Evolutionary conservation across 2,888 invertebrate species (phyloP).

Genomic region (Meteorus colon): DNA sequence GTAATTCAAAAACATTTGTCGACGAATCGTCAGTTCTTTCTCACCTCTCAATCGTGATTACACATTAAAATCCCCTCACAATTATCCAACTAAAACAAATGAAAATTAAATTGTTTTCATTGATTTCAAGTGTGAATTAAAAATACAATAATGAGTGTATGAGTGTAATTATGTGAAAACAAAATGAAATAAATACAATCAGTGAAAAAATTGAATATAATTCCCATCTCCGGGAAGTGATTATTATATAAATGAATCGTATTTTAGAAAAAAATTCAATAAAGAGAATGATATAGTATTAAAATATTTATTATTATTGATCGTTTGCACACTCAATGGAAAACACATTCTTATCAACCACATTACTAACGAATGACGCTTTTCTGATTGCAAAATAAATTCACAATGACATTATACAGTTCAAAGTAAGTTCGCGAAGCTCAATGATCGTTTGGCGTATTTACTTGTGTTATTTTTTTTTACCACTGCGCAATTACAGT

Average conservation of each 20-base stretch:
- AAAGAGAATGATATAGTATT: not conserved
- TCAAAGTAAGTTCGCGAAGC: not conserved
- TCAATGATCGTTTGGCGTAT: not conserved
- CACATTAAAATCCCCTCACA: not conserved
- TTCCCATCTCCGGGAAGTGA: slow-evolving; percentile 3
- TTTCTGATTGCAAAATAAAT: not conserved
- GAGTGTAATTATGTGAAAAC: not conserved
- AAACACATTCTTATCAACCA: not conserved
- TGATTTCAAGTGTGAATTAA: not conserved
- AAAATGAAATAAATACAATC: not conserved
- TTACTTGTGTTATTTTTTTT: not conserved
- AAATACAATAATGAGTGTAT: not conserved
- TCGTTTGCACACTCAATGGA: not conserved
- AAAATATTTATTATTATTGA: not conserved
- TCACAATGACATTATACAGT: not conserved
- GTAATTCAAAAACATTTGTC: not conserved
- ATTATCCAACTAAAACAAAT: not conserved
- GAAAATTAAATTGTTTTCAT: not conserved
- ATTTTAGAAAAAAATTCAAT: slow-evolving; percentile 2
- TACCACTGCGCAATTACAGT: not conserved
- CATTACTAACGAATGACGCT: slow-evolving; percentile 9
- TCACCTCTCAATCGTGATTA: slow-evolving; percentile 28
- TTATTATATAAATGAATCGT: not conserved
- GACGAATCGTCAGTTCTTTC: slow-evolving; percentile 34
- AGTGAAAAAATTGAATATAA: not conserved